These are phyloP conservation scores for Python bivittatus DNA, from an alignment of 2,113 vertebrate genomes.

Conservation along the genomic window DNA sequence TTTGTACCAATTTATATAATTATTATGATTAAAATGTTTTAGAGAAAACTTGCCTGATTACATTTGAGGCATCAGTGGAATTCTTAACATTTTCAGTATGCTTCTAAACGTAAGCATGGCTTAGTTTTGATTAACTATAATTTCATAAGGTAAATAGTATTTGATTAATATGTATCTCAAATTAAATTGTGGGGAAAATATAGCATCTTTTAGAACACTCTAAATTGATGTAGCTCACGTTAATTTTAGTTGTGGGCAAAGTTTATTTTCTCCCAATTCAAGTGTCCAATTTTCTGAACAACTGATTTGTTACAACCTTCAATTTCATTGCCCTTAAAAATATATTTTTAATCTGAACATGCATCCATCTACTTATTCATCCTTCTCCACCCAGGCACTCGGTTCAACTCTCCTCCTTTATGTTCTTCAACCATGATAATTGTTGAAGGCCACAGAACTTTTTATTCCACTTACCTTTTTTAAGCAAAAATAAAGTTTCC, in stretches of 20 bases:
- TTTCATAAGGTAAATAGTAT: constrained; percentile 45
- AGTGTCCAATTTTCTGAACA: background rate
- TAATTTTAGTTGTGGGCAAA: background rate
- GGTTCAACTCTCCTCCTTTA: background rate
- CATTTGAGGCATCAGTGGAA: constrained; percentile 32
- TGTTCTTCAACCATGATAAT: background rate
- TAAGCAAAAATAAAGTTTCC: background rate
- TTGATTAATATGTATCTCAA: constrained; percentile 41
- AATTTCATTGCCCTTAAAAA: background rate
- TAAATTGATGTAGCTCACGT: background rate
- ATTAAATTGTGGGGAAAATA: constrained; percentile 56
- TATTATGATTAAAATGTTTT: constrained; percentile 30
- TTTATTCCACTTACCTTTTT: background rate
- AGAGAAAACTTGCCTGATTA: constrained; percentile 23
- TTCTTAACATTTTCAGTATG: constrained; percentile 51
- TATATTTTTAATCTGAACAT: background rate
- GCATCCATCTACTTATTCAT: background rate
- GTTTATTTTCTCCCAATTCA: background rate
- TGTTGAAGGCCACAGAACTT: background rate
- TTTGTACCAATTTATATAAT: constrained; percentile 56
- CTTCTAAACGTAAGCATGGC: constrained; percentile 34
- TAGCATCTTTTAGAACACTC: constrained; percentile 22
- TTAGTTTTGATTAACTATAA: constrained; percentile 36
- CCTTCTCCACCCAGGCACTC: background rate
- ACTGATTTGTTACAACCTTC: background rate